Percentiles rank a stretch among this genome's conserved stretches.
Evolutionary conservation across 2,113 vertebrate species (phyloP).

Genomic region (Leucopternis melanops): DNA sequence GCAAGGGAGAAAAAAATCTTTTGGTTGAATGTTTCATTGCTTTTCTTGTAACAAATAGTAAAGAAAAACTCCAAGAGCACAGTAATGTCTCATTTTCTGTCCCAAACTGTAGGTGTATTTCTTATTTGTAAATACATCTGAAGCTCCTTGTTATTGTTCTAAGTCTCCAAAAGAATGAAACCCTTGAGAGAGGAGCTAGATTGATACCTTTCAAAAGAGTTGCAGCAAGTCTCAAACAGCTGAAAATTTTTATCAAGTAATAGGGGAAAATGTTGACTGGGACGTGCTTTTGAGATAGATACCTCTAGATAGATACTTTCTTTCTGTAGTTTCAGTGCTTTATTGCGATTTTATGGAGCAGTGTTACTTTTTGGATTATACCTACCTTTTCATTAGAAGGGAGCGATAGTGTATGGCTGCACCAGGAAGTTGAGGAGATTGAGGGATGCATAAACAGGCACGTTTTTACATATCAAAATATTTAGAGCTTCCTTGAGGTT

Average conservation of each 20-base stretch:
- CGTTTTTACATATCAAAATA: background rate
- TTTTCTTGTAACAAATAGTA: background rate
- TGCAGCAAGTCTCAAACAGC: background rate
- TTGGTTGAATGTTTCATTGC: background rate
- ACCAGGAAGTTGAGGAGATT: background rate
- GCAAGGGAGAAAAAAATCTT: background rate
- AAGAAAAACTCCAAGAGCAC: background rate
- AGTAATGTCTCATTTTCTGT: background rate
- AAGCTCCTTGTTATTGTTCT: background rate
- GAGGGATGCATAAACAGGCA: background rate
- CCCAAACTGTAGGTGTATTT: background rate
- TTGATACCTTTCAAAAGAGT: background rate
- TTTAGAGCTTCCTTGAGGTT: background rate
- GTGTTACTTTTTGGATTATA: background rate
- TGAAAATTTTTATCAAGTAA: background rate
- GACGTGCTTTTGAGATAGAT: background rate
- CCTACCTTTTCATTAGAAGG: background rate
- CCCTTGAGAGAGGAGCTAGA: background rate
- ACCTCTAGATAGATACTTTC: background rate
- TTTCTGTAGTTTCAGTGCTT: background rate
- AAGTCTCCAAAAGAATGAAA: background rate
- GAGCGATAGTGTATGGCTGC: background rate
- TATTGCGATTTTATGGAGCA: background rate
- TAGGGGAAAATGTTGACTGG: background rate
- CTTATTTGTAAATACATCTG: background rate